Conservation (phyloP, 2,888 invertebrate genomes). For the Leptinotarsa peninsularis region DNA sequence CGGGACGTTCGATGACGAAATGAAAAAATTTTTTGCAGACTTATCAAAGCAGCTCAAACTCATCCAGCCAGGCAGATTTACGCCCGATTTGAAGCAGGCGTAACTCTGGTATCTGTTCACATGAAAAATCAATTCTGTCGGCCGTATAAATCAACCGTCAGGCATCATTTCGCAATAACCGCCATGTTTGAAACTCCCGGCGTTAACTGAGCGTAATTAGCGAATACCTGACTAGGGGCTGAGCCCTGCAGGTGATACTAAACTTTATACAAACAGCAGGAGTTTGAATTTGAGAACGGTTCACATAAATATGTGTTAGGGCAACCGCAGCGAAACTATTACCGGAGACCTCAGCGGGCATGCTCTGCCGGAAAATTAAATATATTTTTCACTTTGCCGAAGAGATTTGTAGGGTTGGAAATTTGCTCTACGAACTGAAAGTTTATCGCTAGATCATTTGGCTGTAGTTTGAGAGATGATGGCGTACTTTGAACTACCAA, state of each 20-base stretch:
- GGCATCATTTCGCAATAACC: constrained; percentile 25
- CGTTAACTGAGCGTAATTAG: constrained; percentile 30
- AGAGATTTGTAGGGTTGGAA: constrained; percentile 1
- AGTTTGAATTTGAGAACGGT: constrained; percentile 49
- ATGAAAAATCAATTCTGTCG: constrained; percentile 18
- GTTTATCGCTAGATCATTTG: too few species aligned
- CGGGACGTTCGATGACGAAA: too few species aligned
- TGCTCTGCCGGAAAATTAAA: constrained; percentile 27
- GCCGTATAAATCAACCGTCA: constrained; percentile 26
- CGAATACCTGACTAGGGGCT: constrained; percentile 36
- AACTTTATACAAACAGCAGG: constrained; percentile 51
- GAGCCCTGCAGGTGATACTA: constrained; percentile 43
- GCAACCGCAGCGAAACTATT: constrained; percentile 38
- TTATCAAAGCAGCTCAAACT: too few species aligned
- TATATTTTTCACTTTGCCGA: constrained; percentile 34
- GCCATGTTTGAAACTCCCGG: constrained; percentile 22
- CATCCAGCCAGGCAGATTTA: background rate
- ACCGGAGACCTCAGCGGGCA: constrained; percentile 29
- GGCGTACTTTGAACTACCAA: too few species aligned
- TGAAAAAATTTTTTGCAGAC: too few species aligned
- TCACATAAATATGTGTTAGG: constrained; percentile 50
- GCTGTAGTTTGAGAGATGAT: too few species aligned
- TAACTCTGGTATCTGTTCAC: background rate
- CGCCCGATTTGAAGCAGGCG: background rate
- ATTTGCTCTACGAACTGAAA: too few species aligned